Base-by-base conservation (phyloP, 1,140 invertebrate species). In the Tigriopus japonicus region DNA sequence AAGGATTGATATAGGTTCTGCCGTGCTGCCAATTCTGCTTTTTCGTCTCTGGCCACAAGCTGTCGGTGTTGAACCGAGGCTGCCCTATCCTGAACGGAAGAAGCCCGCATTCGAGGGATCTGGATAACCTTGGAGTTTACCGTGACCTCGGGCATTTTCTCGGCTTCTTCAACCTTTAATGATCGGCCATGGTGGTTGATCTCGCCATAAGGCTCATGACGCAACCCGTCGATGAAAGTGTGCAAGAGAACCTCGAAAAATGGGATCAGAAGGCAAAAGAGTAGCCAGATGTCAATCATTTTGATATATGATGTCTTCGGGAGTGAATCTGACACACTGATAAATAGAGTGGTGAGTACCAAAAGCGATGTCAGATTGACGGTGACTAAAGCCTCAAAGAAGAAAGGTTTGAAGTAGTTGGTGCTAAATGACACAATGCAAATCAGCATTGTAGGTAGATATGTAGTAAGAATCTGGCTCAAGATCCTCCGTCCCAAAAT, bases 211-310 rank as follows among this genome's bases (percentile, higher is more conserved):
- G 28, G 28, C 28, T 35, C 28, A 9, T 35, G 28, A 35, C 28
- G 28, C 3, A 35, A 9, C 9, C 28, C 28, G 12, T 49, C 45
- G n/a, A 49, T 49, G n/a, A 17, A 17, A 10, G 45, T 49, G 21
- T 49, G 45, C 45, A 49, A 21, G n/a, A 49, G 21, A 10, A 49
- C 45, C 21, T 49, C 53, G 23, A 24, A n/a, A 55, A 55, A 55
- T 23, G 53, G 53, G 21, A 24, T 23, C n/a, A 55, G n/a, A 6
- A 55, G 23, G 15, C 15, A 19, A 55, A 55, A 55, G 21, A 40
- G 21, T 5, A 55, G 53, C 53, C 53, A 55, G n/a, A 55, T 19
- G 24, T 55, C 53, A 15, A 55, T 24, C 53, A 55, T 55, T 24
- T 55, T 55, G 15, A 24, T 55, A 13, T 55, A 55, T 5, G 53